These are phyloP conservation scores for Julus scanicus DNA, from an alignment of 2,888 invertebrate genomes.

Conservation along the genomic window DNA sequence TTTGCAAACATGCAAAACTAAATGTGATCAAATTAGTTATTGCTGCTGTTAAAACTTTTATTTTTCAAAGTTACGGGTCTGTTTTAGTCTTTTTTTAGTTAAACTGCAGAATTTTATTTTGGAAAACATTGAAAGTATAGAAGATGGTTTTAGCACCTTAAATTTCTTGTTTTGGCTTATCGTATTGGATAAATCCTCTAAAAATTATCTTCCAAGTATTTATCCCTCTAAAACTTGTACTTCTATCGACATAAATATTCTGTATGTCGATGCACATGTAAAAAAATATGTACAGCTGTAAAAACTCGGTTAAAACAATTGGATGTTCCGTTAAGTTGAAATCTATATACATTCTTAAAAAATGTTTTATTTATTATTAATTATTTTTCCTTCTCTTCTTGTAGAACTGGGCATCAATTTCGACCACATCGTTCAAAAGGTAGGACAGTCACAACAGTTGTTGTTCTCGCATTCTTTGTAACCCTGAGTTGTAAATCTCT, in stretches of 20 bases:
- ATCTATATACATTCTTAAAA: neutral
- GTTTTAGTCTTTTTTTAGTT: no score
- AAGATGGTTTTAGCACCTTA: no score
- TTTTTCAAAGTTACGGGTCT: no score
- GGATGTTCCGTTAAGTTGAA: neutral
- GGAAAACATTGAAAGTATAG: neutral
- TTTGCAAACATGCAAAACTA: no score
- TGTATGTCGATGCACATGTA: neutral
- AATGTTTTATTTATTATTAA: neutral
- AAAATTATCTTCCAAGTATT: neutral
- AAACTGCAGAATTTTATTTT: neutral
- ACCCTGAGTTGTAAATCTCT: neutral
- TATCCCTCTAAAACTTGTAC: neutral
- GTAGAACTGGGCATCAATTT: slow-evolving; percentile 90
- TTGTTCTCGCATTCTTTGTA: no score
- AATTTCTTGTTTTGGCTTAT: neutral
- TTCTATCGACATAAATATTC: neutral
- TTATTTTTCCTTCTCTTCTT: slow-evolving; percentile 46
- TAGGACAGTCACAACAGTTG: neutral
- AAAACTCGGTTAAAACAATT: neutral
- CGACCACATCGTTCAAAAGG: slow-evolving; percentile 85
- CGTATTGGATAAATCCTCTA: no score
- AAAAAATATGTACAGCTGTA: neutral
- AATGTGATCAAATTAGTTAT: no score
- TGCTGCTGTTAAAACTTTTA: no score